A percentile compares a stretch with the other conserved stretches of the same genome.
Conservation (phyloP, 2,888 invertebrate species). For the Synanthedon formicaeformis region DNA sequence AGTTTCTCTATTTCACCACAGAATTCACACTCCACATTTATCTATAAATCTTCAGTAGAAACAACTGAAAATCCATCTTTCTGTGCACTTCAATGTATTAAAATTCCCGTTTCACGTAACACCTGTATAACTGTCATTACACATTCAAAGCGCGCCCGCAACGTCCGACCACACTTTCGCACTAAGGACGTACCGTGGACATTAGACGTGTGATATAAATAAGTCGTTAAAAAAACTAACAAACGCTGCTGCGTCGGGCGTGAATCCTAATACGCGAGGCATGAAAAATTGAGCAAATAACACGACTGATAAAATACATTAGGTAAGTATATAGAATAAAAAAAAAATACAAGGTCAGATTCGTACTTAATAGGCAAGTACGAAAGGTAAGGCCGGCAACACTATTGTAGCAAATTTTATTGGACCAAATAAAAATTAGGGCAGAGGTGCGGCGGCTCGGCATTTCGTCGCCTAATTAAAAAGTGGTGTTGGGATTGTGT, state of each 20-base stretch:
- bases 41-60: constrained; percentile 19
- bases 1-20: constrained; percentile 4
- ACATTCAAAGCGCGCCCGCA: neutral
- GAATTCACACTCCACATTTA: constrained; percentile 17
- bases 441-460: constrained; percentile 18
- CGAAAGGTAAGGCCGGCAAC: neutral
- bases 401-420: neutral
- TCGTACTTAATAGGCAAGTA: neutral
- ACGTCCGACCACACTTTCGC: neutral
- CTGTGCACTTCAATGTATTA: constrained; percentile 31
- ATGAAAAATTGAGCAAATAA: constrained; percentile 11
- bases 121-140: constrained; percentile 18
- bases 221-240: constrained; percentile 18
- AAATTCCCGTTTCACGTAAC: constrained; percentile 27
- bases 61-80: constrained; percentile 37
- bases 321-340: too few relatives aligned
- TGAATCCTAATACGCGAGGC: constrained; percentile 34
- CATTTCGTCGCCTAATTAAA: constrained; percentile 8
- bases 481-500: constrained; percentile 6
- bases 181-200: constrained; percentile 1
- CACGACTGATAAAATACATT: neutral
- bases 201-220: constrained; percentile 11
- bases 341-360: neutral
- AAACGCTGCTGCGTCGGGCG: constrained; percentile 32
- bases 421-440: constrained; percentile 18